phyloP scores from a whole-genome alignment of 2,888 invertebrate species.

The Empis livida region DNA sequence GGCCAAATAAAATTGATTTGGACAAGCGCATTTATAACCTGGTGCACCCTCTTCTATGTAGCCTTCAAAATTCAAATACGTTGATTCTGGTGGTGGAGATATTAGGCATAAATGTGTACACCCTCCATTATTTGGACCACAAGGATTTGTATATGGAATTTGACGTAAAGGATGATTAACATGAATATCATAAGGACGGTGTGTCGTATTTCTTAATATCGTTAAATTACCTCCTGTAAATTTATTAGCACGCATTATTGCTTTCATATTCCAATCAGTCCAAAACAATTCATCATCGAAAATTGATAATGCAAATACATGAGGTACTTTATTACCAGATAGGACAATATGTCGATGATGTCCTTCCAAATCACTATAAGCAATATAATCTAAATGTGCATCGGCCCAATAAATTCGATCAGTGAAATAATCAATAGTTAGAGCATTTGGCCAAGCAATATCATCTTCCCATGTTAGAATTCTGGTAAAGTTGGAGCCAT shows the following conservation, averaged over 20 bases:
- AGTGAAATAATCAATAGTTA: constrained; percentile 93
- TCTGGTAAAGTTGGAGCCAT: constrained; percentile 79
- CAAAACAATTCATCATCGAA: constrained; percentile 92
- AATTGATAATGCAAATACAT: constrained; percentile 86
- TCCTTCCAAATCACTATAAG: constrained; percentile 87
- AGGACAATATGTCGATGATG: constrained; percentile 70
- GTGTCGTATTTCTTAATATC: constrained; percentile 78
- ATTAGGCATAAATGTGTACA: constrained; percentile 93
- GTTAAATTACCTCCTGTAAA: constrained; percentile 67
- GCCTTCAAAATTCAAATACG: constrained; percentile 62
- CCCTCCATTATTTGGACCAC: constrained; percentile 83
- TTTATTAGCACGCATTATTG: constrained; percentile 82
- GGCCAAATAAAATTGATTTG: constrained; percentile 81
- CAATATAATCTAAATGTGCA: constrained; percentile 95
- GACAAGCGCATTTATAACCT: constrained; percentile 79
- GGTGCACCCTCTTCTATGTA: constrained; percentile 71
- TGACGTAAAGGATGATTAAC: constrained; percentile 83
- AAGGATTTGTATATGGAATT: constrained; percentile 76
- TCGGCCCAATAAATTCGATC: constrained; percentile 96
- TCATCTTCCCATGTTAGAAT: constrained; percentile 87
- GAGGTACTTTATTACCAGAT: constrained; percentile 73
- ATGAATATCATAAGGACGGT: constrained; percentile 88
- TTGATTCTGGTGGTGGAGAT: constrained; percentile 64
- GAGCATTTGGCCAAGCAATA: constrained; percentile 96
- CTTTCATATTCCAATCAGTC: constrained; percentile 98